Conservation (phyloP, 2,797 vertebrate species). For the Galago senegalensis region DNA sequence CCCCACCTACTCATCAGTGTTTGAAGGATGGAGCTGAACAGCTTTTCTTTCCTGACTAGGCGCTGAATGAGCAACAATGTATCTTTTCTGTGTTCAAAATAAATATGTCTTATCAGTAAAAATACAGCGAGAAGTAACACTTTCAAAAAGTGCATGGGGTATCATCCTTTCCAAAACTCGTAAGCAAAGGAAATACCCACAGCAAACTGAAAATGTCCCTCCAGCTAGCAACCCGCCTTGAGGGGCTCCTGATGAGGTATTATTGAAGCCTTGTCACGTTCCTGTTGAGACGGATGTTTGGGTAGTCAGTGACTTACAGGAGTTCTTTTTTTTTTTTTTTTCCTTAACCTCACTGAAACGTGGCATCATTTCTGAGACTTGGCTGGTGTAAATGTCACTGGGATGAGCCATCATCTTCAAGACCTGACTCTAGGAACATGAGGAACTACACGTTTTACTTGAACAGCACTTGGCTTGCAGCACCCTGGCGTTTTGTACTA, state of each 20-base stretch:
- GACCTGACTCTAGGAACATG: not conserved
- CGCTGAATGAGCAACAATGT: slow-evolving; percentile 72
- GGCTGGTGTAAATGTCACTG: not conserved
- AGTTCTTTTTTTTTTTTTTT: slow-evolving; percentile 2
- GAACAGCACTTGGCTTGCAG: slow-evolving; percentile 6
- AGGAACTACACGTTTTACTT: not conserved
- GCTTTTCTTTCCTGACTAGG: slow-evolving; percentile 72
- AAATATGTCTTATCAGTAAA: slow-evolving; percentile 76
- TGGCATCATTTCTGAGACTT: not conserved
- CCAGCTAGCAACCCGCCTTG: not conserved
- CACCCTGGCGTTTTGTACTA: not conserved
- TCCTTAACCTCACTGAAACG: not conserved
- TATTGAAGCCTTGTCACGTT: not conserved
- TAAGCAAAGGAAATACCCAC: not conserved
- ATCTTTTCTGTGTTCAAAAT: slow-evolving; percentile 81
- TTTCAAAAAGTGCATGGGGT: not conserved
- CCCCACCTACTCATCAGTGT: slow-evolving; percentile 7
- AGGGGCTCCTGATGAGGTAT: not conserved
- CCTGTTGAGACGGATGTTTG: not conserved
- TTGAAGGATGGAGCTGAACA: slow-evolving; percentile 20
- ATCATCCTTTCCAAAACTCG: not conserved
- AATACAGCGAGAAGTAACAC: slow-evolving; percentile 11
- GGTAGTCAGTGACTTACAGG: not conserved
- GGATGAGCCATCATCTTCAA: not conserved
- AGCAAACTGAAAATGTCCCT: not conserved